A percentile compares a stretch with the other conserved stretches of the same genome.
phyloP scores from a whole-genome alignment of 2,113 vertebrate genomes.

The Romanogobio albipinnatus region DNA sequence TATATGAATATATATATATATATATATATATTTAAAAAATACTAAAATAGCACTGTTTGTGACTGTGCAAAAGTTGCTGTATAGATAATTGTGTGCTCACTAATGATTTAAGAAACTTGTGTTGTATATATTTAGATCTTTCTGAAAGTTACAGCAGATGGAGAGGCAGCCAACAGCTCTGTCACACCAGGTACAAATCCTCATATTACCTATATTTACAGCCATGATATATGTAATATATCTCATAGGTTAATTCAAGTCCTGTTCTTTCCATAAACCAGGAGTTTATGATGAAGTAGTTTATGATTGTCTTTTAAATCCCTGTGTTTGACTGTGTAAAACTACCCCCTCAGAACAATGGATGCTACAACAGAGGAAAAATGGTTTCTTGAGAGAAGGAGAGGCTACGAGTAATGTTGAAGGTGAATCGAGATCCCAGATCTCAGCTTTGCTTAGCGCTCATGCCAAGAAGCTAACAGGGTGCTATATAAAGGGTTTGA shows the following conservation, averaged over 20 bases:
- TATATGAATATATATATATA: no score
- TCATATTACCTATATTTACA: not conserved
- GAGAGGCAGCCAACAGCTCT: slow-evolving; percentile 75
- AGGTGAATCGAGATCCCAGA: slow-evolving; percentile 56
- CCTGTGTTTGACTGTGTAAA: slow-evolving; percentile 31
- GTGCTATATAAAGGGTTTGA: not conserved
- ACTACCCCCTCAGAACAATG: slow-evolving; percentile 71
- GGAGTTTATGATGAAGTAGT: not conserved
- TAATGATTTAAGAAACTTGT: not conserved
- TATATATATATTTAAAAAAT: not conserved
- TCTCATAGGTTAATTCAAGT: not conserved
- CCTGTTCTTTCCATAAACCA: not conserved
- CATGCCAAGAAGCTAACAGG: slow-evolving; percentile 12
- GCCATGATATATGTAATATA: not conserved
- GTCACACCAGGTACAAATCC: slow-evolving; percentile 79
- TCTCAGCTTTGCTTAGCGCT: slow-evolving; percentile 34
- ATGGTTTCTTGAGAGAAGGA: slow-evolving; percentile 58
- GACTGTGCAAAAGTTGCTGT: not conserved
- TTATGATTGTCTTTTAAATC: no score
- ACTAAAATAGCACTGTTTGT: not conserved
- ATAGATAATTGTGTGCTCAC: not conserved
- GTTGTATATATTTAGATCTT: slow-evolving; percentile 83
- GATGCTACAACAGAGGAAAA: slow-evolving; percentile 73
- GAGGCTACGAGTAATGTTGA: slow-evolving; percentile 54
- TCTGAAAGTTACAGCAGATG: slow-evolving; percentile 90